Conservation (phyloP, 1,140 invertebrate genomes). For the Varroa destructor region DNA sequence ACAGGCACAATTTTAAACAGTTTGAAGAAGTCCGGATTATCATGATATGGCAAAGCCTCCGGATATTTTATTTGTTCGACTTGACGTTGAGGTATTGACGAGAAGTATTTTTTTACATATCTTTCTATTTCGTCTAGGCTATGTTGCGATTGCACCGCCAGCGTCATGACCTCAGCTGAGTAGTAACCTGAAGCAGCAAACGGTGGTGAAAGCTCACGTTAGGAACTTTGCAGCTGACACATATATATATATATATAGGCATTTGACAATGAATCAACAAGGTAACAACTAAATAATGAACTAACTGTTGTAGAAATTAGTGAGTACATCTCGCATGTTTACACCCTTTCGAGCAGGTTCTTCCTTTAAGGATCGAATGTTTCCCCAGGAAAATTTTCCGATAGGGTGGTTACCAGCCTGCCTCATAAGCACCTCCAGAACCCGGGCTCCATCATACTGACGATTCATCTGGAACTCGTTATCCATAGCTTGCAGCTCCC, state of each 20-base stretch:
- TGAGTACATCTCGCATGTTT: slow-evolving; percentile 41
- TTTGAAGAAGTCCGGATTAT: slow-evolving; percentile 26
- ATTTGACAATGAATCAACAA: too few species aligned
- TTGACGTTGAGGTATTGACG: neutral
- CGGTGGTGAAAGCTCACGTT: too few species aligned
- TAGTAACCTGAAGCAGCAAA: slow-evolving; percentile 1
- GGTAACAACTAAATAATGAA: slow-evolving; percentile 37
- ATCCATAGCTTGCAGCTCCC: neutral
- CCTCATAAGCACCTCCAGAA: neutral
- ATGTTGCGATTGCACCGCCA: slow-evolving; percentile 4
- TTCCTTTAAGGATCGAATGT: slow-evolving; percentile 39
- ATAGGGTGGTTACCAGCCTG: slow-evolving; percentile 1
- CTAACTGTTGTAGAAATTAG: slow-evolving; percentile 43
- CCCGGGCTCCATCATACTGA: neutral
- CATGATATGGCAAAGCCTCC: neutral
- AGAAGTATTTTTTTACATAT: neutral
- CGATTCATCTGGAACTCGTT: slow-evolving; percentile 12
- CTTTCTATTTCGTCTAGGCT: slow-evolving; percentile 1
- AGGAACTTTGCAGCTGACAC: too few species aligned
- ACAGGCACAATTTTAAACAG: slow-evolving; percentile 40
- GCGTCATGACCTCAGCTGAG: slow-evolving; percentile 15
- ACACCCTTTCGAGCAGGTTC: slow-evolving; percentile 40
- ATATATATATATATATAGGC: too few species aligned
- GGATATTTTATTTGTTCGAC: neutral
- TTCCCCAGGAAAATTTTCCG: slow-evolving; percentile 4